Percentiles rank a stretch among this genome's conserved stretches.
Evolutionary conservation across 2,113 vertebrate species (phyloP).

Genomic region (Oncorhynchus gorbuscha): DNA sequence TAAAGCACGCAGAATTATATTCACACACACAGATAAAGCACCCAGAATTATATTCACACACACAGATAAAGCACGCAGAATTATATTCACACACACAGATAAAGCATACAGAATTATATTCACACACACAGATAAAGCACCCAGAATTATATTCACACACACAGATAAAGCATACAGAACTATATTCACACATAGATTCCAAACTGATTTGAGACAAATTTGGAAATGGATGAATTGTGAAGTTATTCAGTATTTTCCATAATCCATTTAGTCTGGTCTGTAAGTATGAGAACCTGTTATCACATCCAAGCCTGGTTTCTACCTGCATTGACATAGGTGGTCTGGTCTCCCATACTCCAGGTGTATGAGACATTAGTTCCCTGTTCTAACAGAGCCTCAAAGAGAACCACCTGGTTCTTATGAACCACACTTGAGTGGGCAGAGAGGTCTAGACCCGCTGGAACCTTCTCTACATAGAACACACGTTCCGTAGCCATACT

Average conservation of each 20-base stretch:
- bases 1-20: too few relatives aligned
- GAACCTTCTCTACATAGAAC: conserved; percentile 45
- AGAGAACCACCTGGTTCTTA: conserved; percentile 29
- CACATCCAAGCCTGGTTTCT: neutral
- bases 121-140: neutral
- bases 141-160: neutral
- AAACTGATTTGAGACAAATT: too few relatives aligned
- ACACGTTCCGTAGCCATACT: conserved; percentile 37
- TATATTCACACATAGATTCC: too few relatives aligned
- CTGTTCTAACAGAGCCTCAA: neutral
- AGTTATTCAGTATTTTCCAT: too few relatives aligned
- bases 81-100: neutral
- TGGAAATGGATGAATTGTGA: too few relatives aligned
- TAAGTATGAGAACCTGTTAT: too few relatives aligned
- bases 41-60: too few relatives aligned
- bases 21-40: neutral
- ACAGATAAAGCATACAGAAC: neutral
- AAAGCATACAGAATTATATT: neutral
- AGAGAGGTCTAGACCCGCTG: conserved; percentile 9
- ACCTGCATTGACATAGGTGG: conserved; percentile 4
- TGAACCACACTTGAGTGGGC: conserved; percentile 54
- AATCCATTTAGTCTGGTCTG: too few relatives aligned
- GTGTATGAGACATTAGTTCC: conserved; percentile 34
- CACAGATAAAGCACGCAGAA: neutral
- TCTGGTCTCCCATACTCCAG: conserved; percentile 1